Evolutionary conservation across 2,888 invertebrate genomes (phyloP), one percentile per base, ranked within the genome.

Genomic region (Himalopsyche japonica): DNA sequence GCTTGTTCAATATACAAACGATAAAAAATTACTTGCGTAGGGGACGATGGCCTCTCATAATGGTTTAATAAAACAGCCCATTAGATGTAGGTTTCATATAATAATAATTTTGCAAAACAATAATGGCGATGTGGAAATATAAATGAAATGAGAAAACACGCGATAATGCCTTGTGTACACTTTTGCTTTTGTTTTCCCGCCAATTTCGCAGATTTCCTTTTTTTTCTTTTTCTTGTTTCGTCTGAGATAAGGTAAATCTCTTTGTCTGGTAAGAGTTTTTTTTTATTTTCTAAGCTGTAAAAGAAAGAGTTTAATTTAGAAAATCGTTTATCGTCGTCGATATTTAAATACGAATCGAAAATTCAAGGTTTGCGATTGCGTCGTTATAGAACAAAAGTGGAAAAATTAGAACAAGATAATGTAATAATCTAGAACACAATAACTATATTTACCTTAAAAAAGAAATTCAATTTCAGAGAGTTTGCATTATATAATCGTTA

Each of bases 121-220:
- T 20, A 70, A 70, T 70, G 70, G 24, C 27, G 15, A 27, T 4
- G 70, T 70, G 18, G 81, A 32, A 49, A 64, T 81, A 32, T 24
- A 57, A 64, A 30, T 24, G 34, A 79, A 79, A 79, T 43, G 79
- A 77, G 77, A 37, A 30, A 82, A 48, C 24, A 48, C 27, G 64
- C 20, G 32, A 79, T 83, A 83, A 70, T 79, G 83, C 76, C 80
- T 80, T 83, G 83, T 79, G 79, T 83, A 83, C 83, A 79, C 48
- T 79, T n/a, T 43, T 18, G 78, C 57, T 79, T 57, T 83, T 70
- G 79, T 83, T 43, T 79, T 27, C 30, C 24, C 70, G 30, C 70
- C 27, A 70, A 70, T 70, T 70, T 12, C 15, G 70, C 70, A 70
- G 27, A 70, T 70, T 70, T 27, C 5, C 27, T 30, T 70, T 70